Evolutionary conservation across 2,113 vertebrate genomes (phyloP).

Genomic region (Gavia stellata): DNA sequence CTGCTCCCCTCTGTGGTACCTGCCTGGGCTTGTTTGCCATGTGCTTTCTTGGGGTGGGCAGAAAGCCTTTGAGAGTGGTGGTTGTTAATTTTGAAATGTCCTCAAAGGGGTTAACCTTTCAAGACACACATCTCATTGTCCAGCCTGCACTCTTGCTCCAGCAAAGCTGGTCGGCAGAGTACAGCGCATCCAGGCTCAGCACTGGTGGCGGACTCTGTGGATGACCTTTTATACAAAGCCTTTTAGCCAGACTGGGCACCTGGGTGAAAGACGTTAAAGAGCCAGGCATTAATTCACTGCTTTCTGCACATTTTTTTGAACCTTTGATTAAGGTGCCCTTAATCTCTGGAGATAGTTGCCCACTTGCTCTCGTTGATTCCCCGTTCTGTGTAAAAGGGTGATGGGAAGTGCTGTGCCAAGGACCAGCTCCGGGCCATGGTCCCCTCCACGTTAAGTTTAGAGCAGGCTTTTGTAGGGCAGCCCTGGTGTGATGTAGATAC

Average conservation of each 20-base stretch:
- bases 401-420: not conserved
- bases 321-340: not conserved
- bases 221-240: not conserved
- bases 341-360: not conserved
- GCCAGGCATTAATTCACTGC: not conserved
- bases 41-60: not conserved
- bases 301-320: not conserved
- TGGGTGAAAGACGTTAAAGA: not conserved
- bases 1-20: not conserved
- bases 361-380: not conserved
- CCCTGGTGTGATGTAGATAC: fast-evolving
- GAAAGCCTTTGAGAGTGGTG: not conserved
- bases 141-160: not conserved
- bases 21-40: not conserved
- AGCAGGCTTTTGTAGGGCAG: not conserved
- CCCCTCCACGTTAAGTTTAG: not conserved
- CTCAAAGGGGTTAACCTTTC: not conserved
- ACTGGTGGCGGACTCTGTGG: fast-evolving
- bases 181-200: not conserved
- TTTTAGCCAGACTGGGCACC: not conserved
- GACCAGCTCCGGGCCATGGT: not conserved
- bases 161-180: not conserved
- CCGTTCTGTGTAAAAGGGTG: not conserved
- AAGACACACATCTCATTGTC: not conserved
- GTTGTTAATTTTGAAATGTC: not conserved